Evolutionary conservation across 2,113 vertebrate genomes (phyloP).

Genomic region (Pipra filicauda): DNA sequence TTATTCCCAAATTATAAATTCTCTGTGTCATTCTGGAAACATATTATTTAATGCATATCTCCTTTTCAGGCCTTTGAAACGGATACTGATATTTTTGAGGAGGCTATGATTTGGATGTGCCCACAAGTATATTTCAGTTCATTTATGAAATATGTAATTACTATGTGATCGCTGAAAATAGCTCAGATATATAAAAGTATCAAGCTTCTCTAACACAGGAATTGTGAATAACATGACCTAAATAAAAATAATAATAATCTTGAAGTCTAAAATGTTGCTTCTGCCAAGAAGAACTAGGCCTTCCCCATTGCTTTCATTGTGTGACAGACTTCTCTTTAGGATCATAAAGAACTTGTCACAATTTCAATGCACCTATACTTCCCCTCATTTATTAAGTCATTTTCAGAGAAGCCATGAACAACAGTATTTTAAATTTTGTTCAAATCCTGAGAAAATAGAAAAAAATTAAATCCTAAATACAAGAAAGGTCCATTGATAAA

Average conservation of each 20-base stretch:
- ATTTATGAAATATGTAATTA: background rate
- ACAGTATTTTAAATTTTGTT: background rate
- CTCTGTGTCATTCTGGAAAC: background rate
- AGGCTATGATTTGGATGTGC: background rate
- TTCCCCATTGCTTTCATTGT: background rate
- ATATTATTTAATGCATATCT: rapidly evolving
- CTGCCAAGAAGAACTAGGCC: background rate
- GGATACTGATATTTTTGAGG: background rate
- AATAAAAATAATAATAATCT: background rate
- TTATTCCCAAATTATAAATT: background rate
- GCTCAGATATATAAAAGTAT: background rate
- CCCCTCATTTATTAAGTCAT: background rate
- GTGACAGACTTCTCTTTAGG: background rate
- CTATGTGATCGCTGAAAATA: background rate
- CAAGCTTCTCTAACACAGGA: background rate
- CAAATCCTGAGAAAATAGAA: background rate
- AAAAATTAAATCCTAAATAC: background rate
- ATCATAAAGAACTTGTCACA: background rate
- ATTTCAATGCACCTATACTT: background rate
- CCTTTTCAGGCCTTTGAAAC: background rate
- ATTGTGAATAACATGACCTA: background rate
- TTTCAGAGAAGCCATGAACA: background rate
- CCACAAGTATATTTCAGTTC: background rate
- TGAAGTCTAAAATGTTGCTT: background rate
- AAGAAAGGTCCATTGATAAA: background rate